Base-by-base conservation (phyloP, 2,797 vertebrate species). In the Heliangelus exortis region DNA sequence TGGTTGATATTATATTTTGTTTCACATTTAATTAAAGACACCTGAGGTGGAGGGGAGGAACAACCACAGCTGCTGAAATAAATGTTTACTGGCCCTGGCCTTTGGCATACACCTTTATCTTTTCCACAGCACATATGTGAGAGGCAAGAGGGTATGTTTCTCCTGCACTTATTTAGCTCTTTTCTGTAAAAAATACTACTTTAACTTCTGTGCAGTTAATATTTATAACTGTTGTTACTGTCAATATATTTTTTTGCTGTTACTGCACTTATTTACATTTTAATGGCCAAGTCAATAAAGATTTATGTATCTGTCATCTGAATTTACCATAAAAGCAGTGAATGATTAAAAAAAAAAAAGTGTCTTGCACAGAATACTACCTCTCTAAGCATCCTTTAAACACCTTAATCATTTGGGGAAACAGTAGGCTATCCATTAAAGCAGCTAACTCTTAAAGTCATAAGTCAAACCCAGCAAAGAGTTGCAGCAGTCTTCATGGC, bases 241-340 rank as follows among this genome's bases (percentile, higher is more conserved):
- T 93, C 87, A 94, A 75, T 86, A 76, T 90, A 92, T 95, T 95
- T 81, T 90, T 93, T 90, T 93, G 89, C 87, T 78, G 92, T 92
- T 94, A 91, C 79, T 92, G 73, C 43, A 39, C 75, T 79, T 94
- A 94, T 90, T 90, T 95, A 93, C 71, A 80, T 97, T 96, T 97
- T 95, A 97, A 97, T 96, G 85, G 91, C 69, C 61, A 48, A 88
- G 84, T 90, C 92, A 96, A 96, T 89, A 95, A 95, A 97, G 94
- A 96, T 96, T 95, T 86, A 96, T 95, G 78, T 21, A 92, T 43
- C 73, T 94, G 89, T 62, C 95, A 87, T 85, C 31, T 89, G 45
- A 90, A 92, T 95, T 94, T 92, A 90, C 83, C 93, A 92, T 39
- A 34, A 5, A 93, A 95, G 51, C 63, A 18, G 79, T 81, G 92